Conservation (phyloP, 2,113 vertebrate species). For the Xiphorhynchus elegans region DNA sequence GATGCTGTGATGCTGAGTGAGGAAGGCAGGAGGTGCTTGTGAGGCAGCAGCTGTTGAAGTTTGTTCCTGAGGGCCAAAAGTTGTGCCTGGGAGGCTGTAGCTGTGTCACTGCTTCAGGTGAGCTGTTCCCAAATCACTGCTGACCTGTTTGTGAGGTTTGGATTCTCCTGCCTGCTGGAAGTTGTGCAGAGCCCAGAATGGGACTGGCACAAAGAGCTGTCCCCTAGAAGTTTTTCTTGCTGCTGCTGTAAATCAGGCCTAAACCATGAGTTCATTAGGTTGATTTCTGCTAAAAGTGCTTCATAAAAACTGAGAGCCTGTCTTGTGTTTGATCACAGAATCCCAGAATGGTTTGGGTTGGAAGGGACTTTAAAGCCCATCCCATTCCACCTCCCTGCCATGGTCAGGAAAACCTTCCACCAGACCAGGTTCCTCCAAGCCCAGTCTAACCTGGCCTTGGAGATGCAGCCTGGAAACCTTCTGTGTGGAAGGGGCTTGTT, state of each 20-base stretch:
- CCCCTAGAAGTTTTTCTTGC: background rate
- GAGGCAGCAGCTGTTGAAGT: background rate
- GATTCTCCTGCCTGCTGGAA: background rate
- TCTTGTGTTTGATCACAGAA: background rate
- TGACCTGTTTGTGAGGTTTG: background rate
- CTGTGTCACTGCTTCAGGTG: background rate
- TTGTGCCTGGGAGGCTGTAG: background rate
- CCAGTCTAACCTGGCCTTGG: background rate
- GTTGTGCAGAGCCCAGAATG: background rate
- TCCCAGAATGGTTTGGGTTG: background rate
- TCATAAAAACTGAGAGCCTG: background rate
- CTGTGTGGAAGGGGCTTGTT: background rate
- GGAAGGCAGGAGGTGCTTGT: background rate
- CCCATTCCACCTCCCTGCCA: background rate
- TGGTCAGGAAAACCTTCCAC: background rate
- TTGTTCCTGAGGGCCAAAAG: background rate
- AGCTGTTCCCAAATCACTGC: background rate
- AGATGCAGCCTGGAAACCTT: background rate
- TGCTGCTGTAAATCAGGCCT: background rate
- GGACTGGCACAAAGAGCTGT: background rate
- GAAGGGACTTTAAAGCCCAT: background rate
- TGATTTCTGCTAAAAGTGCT: background rate
- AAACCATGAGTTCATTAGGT: background rate
- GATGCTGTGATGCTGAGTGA: background rate
- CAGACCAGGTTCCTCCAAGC: background rate